Evolutionary conservation across 2,113 vertebrate genomes (phyloP).

Genomic region (Catharus fuscescens): DNA sequence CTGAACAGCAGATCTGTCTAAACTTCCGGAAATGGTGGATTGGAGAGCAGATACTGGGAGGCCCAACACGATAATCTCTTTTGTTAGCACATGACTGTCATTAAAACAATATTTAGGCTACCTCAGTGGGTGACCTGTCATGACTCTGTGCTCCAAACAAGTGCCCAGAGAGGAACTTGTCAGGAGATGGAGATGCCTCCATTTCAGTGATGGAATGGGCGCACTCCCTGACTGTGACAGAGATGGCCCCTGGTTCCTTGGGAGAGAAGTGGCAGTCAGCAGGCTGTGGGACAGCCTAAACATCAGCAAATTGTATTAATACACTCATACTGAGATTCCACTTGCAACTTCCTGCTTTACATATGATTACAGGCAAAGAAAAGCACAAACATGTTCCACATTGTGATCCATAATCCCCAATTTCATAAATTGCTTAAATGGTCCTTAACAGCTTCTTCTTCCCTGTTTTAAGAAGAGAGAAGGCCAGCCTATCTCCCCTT

Average conservation of each 20-base stretch:
- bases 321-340: not conserved
- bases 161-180: not conserved
- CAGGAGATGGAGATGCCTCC: not conserved
- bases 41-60: not conserved
- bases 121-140: not conserved
- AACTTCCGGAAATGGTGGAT: not conserved
- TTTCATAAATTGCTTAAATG: not conserved
- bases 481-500: not conserved
- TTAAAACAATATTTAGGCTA: not conserved
- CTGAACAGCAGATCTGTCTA: not conserved
- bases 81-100: not conserved
- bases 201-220: not conserved
- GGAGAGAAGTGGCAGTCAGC: not conserved
- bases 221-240: not conserved
- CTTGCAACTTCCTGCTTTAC: not conserved
- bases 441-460: not conserved
- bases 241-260: not conserved
- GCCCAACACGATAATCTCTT: not conserved
- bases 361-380: not conserved
- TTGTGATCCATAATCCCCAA: not conserved
- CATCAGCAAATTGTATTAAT: not conserved
- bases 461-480: not conserved
- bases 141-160: not conserved
- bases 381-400: not conserved
- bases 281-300: not conserved